A percentile compares a stretch with the other conserved stretches of the same genome.
These are phyloP conservation scores for Parazoanthus atlanticus DNA, from an alignment of 92 coral and sea anemone species.

Conservation along the genomic window DNA sequence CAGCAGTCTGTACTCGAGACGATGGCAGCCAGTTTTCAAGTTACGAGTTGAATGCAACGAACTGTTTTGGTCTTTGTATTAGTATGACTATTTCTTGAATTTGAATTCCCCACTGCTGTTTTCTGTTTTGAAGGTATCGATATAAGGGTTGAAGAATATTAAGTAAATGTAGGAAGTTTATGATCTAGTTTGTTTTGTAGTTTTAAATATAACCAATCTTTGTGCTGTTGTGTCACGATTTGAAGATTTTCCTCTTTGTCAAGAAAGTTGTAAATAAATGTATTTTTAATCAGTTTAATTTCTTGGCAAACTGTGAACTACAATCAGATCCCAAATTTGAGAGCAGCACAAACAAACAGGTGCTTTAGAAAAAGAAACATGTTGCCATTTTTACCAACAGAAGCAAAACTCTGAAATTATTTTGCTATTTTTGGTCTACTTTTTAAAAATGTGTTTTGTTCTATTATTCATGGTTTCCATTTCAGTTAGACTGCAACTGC, in stretches of 20 bases:
- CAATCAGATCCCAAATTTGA: conserved; percentile 6
- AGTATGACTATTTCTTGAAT: not conserved
- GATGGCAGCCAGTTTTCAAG: conserved; percentile 9
- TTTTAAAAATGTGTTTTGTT: not conserved
- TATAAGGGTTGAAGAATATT: no score
- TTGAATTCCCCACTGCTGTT: no score
- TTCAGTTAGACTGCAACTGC: not conserved
- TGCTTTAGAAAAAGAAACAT: not conserved
- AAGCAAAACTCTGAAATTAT: not conserved
- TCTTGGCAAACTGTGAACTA: not conserved
- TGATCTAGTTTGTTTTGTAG: not conserved
- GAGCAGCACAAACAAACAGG: conserved; percentile 29
- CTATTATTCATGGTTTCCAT: not conserved
- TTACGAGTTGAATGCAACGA: conserved; percentile 2
- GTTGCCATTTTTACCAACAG: not conserved
- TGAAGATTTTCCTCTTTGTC: conserved; percentile 4
- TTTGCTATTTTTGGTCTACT: not conserved
- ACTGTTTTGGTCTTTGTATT: not conserved
- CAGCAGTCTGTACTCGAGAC: not conserved
- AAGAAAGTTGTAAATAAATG: conserved; percentile 12
- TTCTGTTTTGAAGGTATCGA: not conserved
- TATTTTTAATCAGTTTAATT: conserved; percentile 30
- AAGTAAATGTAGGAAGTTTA: not conserved
- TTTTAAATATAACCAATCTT: not conserved
- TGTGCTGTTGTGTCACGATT: not conserved